Percentiles rank a stretch among this genome's conserved stretches.
These are phyloP conservation scores for Netelia fuscicornis DNA, from an alignment of 2,888 invertebrate species.

Conservation along the genomic window DNA sequence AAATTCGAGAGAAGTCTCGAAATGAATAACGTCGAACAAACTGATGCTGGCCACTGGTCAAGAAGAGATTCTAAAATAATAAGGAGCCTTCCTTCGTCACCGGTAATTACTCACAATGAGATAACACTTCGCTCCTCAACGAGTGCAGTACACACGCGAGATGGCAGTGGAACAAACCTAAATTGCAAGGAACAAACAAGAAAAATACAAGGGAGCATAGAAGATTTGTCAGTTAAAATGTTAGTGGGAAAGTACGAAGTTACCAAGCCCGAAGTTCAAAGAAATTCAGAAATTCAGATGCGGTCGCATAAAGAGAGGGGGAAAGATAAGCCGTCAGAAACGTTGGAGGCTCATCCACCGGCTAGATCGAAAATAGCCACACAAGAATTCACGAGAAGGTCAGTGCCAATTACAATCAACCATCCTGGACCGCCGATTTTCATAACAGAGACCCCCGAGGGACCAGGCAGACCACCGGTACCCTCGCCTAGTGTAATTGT, in stretches of 20 bases:
- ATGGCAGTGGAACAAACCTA: not conserved
- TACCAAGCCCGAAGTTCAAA: conserved; percentile 78
- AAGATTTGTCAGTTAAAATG: conserved; percentile 90
- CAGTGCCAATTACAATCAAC: conserved; percentile 81
- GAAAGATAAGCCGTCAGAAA: conserved; percentile 51
- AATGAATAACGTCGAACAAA: conserved; percentile 55
- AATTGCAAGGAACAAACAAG: conserved; percentile 7
- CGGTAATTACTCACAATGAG: conserved; percentile 87
- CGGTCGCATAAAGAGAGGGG: conserved; percentile 77
- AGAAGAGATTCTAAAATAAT: conserved; percentile 81
- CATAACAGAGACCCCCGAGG: conserved; percentile 74
- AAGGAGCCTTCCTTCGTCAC: conserved; percentile 85
- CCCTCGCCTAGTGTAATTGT: conserved; percentile 88
- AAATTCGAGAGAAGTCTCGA: conserved; percentile 79
- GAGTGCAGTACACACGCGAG: conserved; percentile 46
- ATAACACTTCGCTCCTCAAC: conserved; percentile 79
- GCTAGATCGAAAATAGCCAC: conserved; percentile 81
- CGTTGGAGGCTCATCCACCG: conserved; percentile 80
- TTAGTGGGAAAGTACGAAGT: conserved; percentile 92
- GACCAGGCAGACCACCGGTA: conserved; percentile 83
- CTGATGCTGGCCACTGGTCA: conserved; percentile 74
- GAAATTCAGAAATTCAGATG: conserved; percentile 77
- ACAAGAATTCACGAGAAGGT: conserved; percentile 80
- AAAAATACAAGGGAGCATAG: conserved; percentile 82
- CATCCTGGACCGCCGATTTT: conserved; percentile 71